Base-by-base conservation (phyloP, 2,113 vertebrate species). In the Poeciliopsis retropinna region DNA sequence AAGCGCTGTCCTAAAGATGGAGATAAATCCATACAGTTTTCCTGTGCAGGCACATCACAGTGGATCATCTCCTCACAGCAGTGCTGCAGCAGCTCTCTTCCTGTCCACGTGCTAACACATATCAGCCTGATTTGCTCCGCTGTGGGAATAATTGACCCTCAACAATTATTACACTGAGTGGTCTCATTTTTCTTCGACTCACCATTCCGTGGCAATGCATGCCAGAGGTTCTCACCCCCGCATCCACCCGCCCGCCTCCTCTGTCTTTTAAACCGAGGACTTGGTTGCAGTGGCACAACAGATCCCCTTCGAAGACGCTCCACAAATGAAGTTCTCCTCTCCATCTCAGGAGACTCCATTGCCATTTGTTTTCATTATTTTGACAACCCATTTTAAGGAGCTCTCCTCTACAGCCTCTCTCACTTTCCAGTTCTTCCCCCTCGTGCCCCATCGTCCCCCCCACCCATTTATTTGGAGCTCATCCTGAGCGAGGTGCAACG, bases 101-200 rank as follows among this genome's bases (percentile, higher is more conserved):
- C 81, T 65, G 88, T 93, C 93, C 89, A 89, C 92, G 90, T 89
- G 93, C 94, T 95, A 91, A 87, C 93, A 92, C 76, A 87, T 90
- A 93, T 95, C 94, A 94, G 92, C 92, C 86, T 92, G 93, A 95
- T 92, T 87, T 92, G 94, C 94, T 94, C 92, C 91, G 93, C 93
- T 93, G 94, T 95, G 95, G 95, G 95, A 96, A 95, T 96, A 95
- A 95, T 95, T 97, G 96, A 97, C 95, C 96, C 95, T 89, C 92
- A 93, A 94, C 93, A 92, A 94, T 94, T 92, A 94, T 94, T 93
- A 92, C 92, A 91, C 87, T 93, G 89, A 94, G 90, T 80, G 88
- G 90, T 85, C 91, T 90, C 91, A 92, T 92, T 94, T 93, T 92
- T 93, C 92, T 91, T 89, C 79, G 62, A 69, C 77, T 91, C 80